These are phyloP conservation scores for Polymixis flavicincta DNA, from an alignment of 2,888 invertebrate species.

Conservation along the genomic window DNA sequence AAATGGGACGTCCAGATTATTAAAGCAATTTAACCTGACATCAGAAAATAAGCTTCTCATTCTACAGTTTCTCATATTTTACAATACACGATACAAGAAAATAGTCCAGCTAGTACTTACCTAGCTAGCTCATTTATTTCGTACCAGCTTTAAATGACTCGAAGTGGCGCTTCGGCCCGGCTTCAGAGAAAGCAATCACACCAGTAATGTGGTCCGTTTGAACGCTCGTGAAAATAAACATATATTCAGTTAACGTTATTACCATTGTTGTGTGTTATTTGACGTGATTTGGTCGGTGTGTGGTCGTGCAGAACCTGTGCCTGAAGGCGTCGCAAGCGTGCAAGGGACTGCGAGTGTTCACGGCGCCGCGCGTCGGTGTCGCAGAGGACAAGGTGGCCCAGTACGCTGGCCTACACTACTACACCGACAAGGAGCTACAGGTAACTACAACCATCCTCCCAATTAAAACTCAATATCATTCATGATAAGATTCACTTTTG, in stretches of 20 bases:
- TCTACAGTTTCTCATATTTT: slow-evolving; percentile 48
- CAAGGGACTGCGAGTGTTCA: slow-evolving; percentile 95
- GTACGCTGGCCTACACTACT: slow-evolving; percentile 97
- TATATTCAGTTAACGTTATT: slow-evolving; percentile 72
- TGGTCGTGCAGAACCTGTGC: slow-evolving; percentile 97
- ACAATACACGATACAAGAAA: slow-evolving; percentile 50
- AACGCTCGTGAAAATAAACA: slow-evolving; percentile 76
- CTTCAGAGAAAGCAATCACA: slow-evolving; percentile 75
- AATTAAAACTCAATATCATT: slow-evolving; percentile 36
- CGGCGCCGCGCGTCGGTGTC: slow-evolving; percentile 96
- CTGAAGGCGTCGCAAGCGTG: slow-evolving; percentile 97
- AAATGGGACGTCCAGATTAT: slow-evolving; percentile 32
- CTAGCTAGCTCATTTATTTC: slow-evolving; percentile 50
- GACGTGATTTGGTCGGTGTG: slow-evolving; percentile 76
- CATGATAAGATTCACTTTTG: slow-evolving; percentile 33
- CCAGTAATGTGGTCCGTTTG: slow-evolving; percentile 70
- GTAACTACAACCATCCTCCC: slow-evolving; percentile 77
- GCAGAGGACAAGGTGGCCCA: slow-evolving; percentile 98
- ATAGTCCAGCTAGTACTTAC: slow-evolving; percentile 36
- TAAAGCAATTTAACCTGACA: slow-evolving; percentile 37
- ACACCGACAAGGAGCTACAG: slow-evolving; percentile 97
- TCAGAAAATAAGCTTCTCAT: slow-evolving; percentile 44
- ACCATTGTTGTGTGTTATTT: slow-evolving; percentile 75
- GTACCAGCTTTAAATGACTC: slow-evolving; percentile 44
- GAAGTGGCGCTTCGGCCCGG: slow-evolving; percentile 64